Percentiles rank a stretch among this genome's conserved stretches.
These are phyloP conservation scores for Crax fasciolata DNA, from an alignment of 2,797 vertebrate genomes.

Conservation along the genomic window DNA sequence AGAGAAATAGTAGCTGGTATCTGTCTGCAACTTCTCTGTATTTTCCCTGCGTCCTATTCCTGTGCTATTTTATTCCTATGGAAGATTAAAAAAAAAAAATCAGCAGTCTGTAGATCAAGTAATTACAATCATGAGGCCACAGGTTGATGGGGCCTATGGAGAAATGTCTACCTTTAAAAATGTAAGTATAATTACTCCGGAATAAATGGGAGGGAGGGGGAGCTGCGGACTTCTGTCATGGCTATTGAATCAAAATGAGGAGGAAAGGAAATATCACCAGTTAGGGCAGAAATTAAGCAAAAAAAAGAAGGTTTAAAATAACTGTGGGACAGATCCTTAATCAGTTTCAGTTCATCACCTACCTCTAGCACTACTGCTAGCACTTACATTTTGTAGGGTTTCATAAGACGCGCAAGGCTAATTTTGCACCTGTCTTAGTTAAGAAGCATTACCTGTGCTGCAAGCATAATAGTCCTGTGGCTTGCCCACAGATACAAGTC, in stretches of 20 bases:
- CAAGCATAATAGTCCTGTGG: background rate
- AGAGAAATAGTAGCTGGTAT: background rate
- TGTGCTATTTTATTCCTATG: conserved; percentile 59
- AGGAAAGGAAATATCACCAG: background rate
- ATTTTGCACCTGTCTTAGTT: background rate
- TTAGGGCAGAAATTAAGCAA: background rate
- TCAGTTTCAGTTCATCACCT: background rate
- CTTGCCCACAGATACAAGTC: background rate
- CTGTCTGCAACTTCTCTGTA: background rate
- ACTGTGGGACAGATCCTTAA: background rate
- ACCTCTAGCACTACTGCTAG: background rate
- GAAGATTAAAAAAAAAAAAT: conserved; percentile 52
- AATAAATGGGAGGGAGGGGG: conserved; percentile 51
- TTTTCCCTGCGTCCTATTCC: conserved; percentile 35
- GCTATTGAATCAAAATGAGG: background rate
- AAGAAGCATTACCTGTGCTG: background rate
- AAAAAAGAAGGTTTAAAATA: background rate
- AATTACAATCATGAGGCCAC: conserved; percentile 67
- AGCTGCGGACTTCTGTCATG: background rate
- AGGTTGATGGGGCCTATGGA: conserved; percentile 75
- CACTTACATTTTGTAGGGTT: background rate
- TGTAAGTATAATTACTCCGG: conserved; percentile 70
- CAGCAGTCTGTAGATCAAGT: conserved; percentile 68
- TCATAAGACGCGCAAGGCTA: background rate
- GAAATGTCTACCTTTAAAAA: conserved; percentile 75